Percentiles rank a stretch among this genome's conserved stretches.
Conservation (phyloP, 2,797 vertebrate species). For the Arctocebus calabarensis region DNA sequence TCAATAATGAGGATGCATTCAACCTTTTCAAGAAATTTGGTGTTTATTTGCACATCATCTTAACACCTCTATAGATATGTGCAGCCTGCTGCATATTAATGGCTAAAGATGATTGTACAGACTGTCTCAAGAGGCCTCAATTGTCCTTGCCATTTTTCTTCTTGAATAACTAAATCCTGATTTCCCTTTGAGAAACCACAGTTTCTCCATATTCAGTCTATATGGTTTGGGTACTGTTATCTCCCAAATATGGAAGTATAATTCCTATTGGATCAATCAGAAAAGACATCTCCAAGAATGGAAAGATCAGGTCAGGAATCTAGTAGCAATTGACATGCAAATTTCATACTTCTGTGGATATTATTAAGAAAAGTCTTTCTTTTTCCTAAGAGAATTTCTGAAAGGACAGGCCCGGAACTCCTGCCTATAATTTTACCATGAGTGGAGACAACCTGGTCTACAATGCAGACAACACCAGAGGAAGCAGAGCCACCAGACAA, state of each 20-base stretch:
- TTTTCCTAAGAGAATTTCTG: not conserved
- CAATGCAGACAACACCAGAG: not conserved
- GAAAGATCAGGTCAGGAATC: not conserved
- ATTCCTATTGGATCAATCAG: accelerated
- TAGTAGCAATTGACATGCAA: not conserved
- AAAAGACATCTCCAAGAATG: not conserved
- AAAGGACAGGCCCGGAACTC: not conserved
- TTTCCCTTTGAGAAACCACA: not conserved
- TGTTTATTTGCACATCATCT: not conserved
- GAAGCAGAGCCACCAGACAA: not conserved
- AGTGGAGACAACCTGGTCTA: not conserved
- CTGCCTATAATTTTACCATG: not conserved
- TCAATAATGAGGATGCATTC: not conserved
- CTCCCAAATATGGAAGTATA: not conserved
- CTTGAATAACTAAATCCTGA: not conserved
- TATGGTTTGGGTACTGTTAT: not conserved
- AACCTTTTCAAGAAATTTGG: not conserved
- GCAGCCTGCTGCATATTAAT: not conserved
- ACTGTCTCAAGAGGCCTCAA: not conserved
- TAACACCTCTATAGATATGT: not conserved
- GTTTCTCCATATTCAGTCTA: not conserved
- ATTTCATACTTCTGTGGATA: not conserved
- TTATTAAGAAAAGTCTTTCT: not conserved
- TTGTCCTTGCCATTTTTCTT: not conserved
- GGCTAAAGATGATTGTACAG: not conserved